Conservation (phyloP, 2,113 vertebrate species). For the Sturnus vulgaris region DNA sequence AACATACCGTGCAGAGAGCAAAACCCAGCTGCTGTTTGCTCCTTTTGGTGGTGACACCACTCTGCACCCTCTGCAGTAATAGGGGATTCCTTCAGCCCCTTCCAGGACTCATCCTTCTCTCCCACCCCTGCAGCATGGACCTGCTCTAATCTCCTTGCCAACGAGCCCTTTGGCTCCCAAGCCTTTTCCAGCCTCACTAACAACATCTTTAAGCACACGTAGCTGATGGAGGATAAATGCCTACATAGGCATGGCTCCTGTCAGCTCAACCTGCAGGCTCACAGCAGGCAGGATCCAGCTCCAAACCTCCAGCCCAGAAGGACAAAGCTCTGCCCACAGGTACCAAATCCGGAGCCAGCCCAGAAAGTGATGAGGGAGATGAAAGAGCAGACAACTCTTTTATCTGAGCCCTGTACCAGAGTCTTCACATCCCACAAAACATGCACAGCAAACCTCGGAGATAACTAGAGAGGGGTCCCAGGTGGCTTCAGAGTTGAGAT, state of each 20-base stretch:
- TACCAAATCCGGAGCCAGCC: background rate
- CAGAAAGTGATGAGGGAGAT: background rate
- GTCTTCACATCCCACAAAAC: background rate
- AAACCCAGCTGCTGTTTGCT: background rate
- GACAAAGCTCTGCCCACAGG: background rate
- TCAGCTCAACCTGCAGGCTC: background rate
- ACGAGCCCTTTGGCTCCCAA: background rate
- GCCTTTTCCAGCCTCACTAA: background rate
- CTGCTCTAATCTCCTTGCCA: background rate
- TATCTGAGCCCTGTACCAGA: background rate
- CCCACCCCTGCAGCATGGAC: background rate
- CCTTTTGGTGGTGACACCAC: background rate
- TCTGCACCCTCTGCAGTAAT: background rate
- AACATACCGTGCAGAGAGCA: rapidly evolving
- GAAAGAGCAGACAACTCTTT: background rate
- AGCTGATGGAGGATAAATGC: background rate
- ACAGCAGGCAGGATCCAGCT: background rate
- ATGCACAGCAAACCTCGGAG: rapidly evolving
- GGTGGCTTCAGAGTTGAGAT: background rate
- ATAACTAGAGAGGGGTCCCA: background rate
- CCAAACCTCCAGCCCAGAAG: background rate
- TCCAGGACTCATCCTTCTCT: background rate
- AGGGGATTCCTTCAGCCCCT: background rate
- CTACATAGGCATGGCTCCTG: rapidly evolving
- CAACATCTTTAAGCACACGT: rapidly evolving